Conservation (phyloP, 2,113 vertebrate species). For the Hippocampus zosterae region DNA sequence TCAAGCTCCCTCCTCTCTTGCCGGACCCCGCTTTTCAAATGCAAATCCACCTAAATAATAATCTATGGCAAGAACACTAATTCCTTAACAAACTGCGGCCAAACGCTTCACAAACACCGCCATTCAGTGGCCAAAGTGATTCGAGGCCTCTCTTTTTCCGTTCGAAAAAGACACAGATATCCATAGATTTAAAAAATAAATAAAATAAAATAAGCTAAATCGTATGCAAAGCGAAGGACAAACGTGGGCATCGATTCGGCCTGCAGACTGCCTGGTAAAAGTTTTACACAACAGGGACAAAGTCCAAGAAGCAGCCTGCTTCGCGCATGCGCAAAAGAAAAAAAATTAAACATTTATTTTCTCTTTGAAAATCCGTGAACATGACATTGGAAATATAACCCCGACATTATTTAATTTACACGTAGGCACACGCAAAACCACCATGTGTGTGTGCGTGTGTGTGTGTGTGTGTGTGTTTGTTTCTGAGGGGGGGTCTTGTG, state of each 20-base stretch:
- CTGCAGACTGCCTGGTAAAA: neutral
- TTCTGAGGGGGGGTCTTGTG: constrained; percentile 41
- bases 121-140: constrained; percentile 30
- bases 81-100: constrained; percentile 67
- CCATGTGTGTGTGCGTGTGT: constrained; percentile 26
- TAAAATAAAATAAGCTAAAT: neutral
- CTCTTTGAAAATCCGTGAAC: neutral
- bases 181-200: constrained; percentile 13
- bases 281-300: neutral
- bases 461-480: constrained; percentile 24
- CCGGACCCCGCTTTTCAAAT: constrained; percentile 60
- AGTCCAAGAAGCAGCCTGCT: neutral
- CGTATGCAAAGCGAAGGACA: neutral
- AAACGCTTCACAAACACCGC: constrained; percentile 62
- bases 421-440: constrained; percentile 34
- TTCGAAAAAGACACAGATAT: neutral
- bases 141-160: neutral
- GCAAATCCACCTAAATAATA: constrained; percentile 71
- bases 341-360: neutral
- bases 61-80: constrained; percentile 68
- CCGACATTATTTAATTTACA: neutral
- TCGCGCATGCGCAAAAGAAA: neutral
- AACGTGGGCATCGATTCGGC: neutral
- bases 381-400: neutral
- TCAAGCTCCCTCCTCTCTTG: constrained; percentile 64